Evolutionary conservation across 2,797 vertebrate genomes (phyloP).

Genomic region (Gadopsis bispinosus): DNA sequence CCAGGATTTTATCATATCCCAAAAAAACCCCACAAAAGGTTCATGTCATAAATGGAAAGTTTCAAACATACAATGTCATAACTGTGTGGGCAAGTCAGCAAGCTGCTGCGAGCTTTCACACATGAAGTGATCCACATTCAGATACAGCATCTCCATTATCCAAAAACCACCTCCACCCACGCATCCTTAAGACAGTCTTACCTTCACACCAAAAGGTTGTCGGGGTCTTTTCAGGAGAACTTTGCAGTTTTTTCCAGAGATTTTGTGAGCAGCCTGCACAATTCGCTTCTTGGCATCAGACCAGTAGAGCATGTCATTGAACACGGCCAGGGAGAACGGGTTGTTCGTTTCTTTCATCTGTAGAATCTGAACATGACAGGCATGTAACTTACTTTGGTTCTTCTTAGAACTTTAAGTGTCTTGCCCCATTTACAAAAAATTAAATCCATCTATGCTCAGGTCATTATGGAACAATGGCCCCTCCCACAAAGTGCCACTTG

Average conservation of each 20-base stretch:
- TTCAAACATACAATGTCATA: not conserved
- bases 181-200: constrained; percentile 47
- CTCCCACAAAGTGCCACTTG: not conserved
- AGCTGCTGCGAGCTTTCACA: not conserved
- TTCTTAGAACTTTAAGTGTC: not conserved
- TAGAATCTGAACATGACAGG: constrained; percentile 82
- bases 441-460: not conserved
- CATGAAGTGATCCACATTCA: not conserved
- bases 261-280: constrained; percentile 86
- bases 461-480: not conserved
- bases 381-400: not conserved
- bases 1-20: not conserved
- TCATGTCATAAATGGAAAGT: not conserved
- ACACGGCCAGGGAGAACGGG: constrained; percentile 89
- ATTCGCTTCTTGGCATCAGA: constrained; percentile 87
- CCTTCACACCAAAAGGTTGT: constrained; percentile 91
- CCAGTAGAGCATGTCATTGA: constrained; percentile 92
- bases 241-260: constrained; percentile 85
- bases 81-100: not conserved
- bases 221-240: constrained; percentile 87
- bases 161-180: not conserved
- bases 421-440: not conserved
- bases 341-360: constrained; percentile 87
- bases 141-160: not conserved
- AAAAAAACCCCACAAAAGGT: not conserved